Evolutionary conservation across 2,797 vertebrate species (phyloP).

Genomic region (Falco peregrinus): DNA sequence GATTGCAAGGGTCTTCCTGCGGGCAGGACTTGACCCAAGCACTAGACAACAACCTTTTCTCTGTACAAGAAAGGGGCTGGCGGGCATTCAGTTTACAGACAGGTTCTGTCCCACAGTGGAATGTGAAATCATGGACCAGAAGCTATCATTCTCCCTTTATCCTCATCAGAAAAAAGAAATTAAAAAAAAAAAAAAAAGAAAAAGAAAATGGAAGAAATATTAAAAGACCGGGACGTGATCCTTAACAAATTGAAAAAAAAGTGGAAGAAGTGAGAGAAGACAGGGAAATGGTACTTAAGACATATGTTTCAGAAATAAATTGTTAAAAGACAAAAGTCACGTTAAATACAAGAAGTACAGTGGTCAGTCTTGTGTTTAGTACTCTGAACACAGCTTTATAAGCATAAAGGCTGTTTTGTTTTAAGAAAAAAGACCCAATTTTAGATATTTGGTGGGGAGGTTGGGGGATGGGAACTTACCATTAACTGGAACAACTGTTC

Average conservation of each 20-base stretch:
- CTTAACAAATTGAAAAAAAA: background rate
- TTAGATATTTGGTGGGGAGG: slow-evolving; percentile 22
- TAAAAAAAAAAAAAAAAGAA: background rate
- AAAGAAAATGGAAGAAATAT: no score
- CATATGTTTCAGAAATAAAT: slow-evolving; percentile 45
- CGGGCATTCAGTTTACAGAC: background rate
- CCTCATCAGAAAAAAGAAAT: background rate
- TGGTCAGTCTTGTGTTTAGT: slow-evolving; percentile 51
- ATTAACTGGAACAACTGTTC: slow-evolving; percentile 53
- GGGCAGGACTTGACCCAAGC: background rate
- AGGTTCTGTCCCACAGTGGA: background rate
- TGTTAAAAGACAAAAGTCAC: slow-evolving; percentile 52
- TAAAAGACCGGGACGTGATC: no score
- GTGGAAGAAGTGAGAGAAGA: background rate
- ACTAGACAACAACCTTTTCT: background rate
- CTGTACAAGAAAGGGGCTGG: background rate
- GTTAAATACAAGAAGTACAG: slow-evolving; percentile 59
- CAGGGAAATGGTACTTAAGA: slow-evolving; percentile 23
- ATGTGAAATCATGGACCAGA: slow-evolving; percentile 30
- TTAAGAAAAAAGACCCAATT: slow-evolving; percentile 37
- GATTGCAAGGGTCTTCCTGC: background rate
- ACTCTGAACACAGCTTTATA: slow-evolving; percentile 45
- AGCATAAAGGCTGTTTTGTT: slow-evolving; percentile 67
- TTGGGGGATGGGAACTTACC: background rate
- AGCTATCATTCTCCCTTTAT: background rate